Conservation (phyloP, 1,140 invertebrate genomes). For the Caenorhabditis tropicalis region DNA sequence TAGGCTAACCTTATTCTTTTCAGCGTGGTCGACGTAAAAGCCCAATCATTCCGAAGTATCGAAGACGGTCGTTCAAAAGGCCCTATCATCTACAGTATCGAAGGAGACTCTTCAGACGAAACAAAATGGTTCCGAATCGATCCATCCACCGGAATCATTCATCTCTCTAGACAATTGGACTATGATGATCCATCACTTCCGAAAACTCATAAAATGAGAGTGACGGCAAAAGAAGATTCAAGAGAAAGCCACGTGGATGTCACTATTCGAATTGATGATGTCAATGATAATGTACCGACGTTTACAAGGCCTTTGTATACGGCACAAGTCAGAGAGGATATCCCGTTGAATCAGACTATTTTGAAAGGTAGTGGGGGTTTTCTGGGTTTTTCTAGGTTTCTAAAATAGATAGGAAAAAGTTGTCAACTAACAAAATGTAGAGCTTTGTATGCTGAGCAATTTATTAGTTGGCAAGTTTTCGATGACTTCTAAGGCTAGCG, state of each 20-base stretch:
- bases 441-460: too few relatives aligned
- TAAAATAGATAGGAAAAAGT: too few relatives aligned
- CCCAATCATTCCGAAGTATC: slow-evolving; percentile 60
- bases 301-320: slow-evolving; percentile 84
- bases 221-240: slow-evolving; percentile 60
- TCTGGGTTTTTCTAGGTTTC: too few relatives aligned
- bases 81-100: slow-evolving; percentile 50
- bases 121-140: slow-evolving; percentile 61
- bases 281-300: slow-evolving; percentile 86
- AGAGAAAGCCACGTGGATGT: slow-evolving; percentile 61
- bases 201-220: slow-evolving; percentile 65
- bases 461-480: too few relatives aligned
- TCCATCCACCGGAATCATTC: slow-evolving; percentile 59
- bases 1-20: slow-evolving; percentile 7
- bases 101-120: slow-evolving; percentile 7
- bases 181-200: slow-evolving; percentile 64
- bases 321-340: slow-evolving; percentile 82
- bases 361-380: slow-evolving; percentile 52
- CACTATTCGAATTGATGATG: slow-evolving; percentile 83
- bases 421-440: too few relatives aligned
- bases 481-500: too few relatives aligned
- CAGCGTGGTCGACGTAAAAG: slow-evolving; percentile 65
- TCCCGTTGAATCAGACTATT: slow-evolving; percentile 70
- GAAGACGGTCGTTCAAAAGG: slow-evolving; percentile 56
- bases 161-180: slow-evolving; percentile 59